Base-by-base conservation (phyloP, 1,140 invertebrate species). In the Drosophila nasuta region DNA sequence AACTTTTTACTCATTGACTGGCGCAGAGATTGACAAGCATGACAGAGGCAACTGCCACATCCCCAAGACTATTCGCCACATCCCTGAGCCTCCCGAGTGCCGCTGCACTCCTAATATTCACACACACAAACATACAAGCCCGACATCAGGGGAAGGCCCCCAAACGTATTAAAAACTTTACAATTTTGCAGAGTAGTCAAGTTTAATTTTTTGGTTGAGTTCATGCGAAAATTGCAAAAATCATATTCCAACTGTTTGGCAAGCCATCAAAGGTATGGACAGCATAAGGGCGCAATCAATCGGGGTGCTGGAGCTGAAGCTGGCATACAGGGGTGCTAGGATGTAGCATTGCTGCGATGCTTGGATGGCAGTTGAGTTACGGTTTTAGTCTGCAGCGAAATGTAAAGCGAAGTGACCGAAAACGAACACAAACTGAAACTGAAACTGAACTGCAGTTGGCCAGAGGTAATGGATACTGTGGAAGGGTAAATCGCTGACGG, bases 171-270 rank as follows among this genome's bases (percentile, higher is more conserved):
- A 87, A 89, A 87, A 89, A 87, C 81, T 87, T 87, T 87, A 89
- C 85, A 87, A 80, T 83, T 87, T 81, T 88, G 72, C 83, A 82
- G 66, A 66, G 77, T 82, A 87, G 83, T 87, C 83, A 81, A 89
- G 83, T 87, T 87, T 87, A 87, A 87, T 87, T 87, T 87, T 87
- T 87, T 87, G 83, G 83, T 87, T 89, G 83, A 87, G 83, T 87
- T 87, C 83, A 83, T 87, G 80, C 83, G 83, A 87, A 87, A 87
- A 87, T 87, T 87, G 83, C 83, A 89, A 87, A 87, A 87, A 87
- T 89, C 83, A 87, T 87, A 87, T 87, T 87, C 85, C 83, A 87
- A 88, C 85, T 88, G 83, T 88, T 87, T 87, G 85, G 80, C 80
- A 89, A 87, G 77, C 85, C 65, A 83, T 88, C 83, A 87, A 88